These are phyloP conservation scores for Pectinophora gossypiella DNA, from an alignment of 1,140 invertebrate genomes.

Conservation along the genomic window DNA sequence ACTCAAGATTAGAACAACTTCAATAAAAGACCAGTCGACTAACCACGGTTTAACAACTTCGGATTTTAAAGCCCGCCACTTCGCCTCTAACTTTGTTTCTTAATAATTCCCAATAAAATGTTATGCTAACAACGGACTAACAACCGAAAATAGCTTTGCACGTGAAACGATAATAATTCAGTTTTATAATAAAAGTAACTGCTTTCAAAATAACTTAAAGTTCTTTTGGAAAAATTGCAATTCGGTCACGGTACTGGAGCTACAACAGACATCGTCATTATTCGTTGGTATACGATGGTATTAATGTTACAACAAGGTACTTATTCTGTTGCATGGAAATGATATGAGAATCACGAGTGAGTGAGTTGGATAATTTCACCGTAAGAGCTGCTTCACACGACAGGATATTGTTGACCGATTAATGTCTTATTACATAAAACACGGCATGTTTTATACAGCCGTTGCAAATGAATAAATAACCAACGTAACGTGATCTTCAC, in stretches of 20 bases:
- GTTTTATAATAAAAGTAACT: not conserved
- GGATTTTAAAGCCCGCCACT: conserved; percentile 1
- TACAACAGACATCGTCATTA: not conserved
- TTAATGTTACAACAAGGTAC: not conserved
- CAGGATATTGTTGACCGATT: not conserved
- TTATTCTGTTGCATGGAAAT: conserved; percentile 1
- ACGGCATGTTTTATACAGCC: too few species aligned
- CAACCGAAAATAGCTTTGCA: not conserved
- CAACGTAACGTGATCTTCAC: too few species aligned
- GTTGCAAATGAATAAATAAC: too few species aligned
- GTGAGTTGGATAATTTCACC: not conserved
- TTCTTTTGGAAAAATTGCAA: not conserved
- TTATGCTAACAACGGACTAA: not conserved
- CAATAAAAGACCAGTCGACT: too few species aligned
- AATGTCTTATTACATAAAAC: too few species aligned
- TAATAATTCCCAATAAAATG: conserved; percentile 7
- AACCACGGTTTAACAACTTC: conserved; percentile 10
- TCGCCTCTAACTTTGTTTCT: conserved; percentile 12
- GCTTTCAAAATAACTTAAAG: not conserved
- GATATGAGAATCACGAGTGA: conserved; percentile 1
- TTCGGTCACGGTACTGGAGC: not conserved
- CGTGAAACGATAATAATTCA: conserved; percentile 2
- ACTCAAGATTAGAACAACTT: too few species aligned
- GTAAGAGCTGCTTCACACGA: not conserved
- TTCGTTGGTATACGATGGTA: not conserved